A percentile compares a stretch with the other conserved stretches of the same genome.
Conservation (phyloP, 2,113 vertebrate species). For the Andinoacara biseriatus region DNA sequence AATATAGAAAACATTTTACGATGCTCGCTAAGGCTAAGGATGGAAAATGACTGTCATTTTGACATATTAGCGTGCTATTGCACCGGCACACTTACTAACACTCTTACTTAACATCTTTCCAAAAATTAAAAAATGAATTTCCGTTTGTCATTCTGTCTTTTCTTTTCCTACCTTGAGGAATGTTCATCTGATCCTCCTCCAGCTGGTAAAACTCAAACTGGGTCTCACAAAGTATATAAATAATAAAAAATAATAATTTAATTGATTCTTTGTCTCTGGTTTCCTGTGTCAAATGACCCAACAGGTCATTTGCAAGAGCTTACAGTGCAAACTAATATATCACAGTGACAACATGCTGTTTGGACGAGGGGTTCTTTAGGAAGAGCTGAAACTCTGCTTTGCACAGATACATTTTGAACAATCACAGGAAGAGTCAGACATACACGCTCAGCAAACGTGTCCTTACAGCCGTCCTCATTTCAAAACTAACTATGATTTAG, state of each 20-base stretch:
- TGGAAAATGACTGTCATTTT: not conserved
- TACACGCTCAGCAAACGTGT: too few species aligned
- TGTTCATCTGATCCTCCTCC: not conserved
- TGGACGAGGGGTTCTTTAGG: not conserved
- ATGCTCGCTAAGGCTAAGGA: not conserved
- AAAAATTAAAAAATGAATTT: too few species aligned
- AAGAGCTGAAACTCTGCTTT: not conserved
- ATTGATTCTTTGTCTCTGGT: not conserved
- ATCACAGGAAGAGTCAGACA: not conserved
- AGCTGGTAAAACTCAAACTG: not conserved
- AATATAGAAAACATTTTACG: not conserved
- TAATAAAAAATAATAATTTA: not conserved
- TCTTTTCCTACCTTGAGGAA: not conserved
- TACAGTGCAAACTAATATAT: too few species aligned
- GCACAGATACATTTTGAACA: not conserved
- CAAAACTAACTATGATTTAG: not conserved
- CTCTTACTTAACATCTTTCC: too few species aligned
- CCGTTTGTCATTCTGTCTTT: not conserved
- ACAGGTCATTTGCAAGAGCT: too few species aligned
- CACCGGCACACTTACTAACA: not conserved
- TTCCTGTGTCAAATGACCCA: not conserved
- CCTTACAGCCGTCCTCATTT: not conserved
- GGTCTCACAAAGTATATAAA: not conserved
- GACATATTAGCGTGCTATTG: not conserved
- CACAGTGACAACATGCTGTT: too few species aligned